These are phyloP conservation scores for Arenaria interpres DNA, from an alignment of 2,113 vertebrate genomes.

Conservation along the genomic window DNA sequence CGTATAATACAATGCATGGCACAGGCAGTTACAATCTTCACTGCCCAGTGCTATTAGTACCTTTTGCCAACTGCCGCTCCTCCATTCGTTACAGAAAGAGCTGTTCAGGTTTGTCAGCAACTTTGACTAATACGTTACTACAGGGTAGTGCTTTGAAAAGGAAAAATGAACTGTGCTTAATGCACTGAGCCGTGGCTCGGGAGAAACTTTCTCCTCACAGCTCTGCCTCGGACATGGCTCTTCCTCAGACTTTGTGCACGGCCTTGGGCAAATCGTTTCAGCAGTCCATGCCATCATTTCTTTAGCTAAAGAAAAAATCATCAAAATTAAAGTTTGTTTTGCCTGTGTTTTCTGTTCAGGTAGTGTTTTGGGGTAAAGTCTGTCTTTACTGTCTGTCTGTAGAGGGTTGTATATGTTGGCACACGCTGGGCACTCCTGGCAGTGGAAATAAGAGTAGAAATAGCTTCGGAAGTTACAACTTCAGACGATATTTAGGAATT, in stretches of 20 bases:
- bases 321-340: neutral
- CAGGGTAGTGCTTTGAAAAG: neutral
- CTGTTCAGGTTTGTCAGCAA: neutral
- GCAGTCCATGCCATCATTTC: neutral
- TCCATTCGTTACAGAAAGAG: conserved; percentile 8
- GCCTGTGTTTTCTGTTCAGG: neutral
- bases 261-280: neutral
- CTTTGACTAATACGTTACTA: neutral
- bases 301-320: conserved; percentile 11
- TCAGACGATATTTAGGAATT: conserved; percentile 38
- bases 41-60: neutral
- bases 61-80: neutral
- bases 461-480: conserved; percentile 8
- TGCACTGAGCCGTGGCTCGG: neutral
- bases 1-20: neutral
- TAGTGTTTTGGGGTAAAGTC: neutral
- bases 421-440: neutral
- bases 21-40: neutral
- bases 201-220: neutral
- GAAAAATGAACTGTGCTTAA: neutral
- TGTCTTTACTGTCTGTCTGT: neutral
- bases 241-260: neutral
- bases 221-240: neutral
- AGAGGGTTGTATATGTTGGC: neutral
- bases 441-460: conserved; percentile 1